A percentile compares a stretch with the other conserved stretches of the same genome.
These are phyloP conservation scores for Scaptodrosophila lebanonensis DNA, from an alignment of 1,140 invertebrate species.

Conservation along the genomic window DNA sequence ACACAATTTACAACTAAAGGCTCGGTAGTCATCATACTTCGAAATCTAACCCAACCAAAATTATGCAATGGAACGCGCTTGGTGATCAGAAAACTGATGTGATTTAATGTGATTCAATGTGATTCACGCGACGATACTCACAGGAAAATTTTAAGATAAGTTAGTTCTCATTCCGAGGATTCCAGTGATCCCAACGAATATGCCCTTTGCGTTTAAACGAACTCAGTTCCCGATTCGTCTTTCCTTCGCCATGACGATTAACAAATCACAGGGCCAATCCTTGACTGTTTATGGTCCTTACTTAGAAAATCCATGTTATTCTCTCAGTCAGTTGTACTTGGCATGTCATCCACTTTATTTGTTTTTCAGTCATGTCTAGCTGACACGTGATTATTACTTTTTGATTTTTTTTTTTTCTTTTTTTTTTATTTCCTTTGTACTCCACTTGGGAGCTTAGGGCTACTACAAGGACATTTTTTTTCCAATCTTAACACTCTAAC, in stretches of 20 bases:
- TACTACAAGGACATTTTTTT: too few species aligned
- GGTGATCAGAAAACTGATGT: background rate
- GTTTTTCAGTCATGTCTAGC: too few species aligned
- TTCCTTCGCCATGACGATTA: background rate
- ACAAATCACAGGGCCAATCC: background rate
- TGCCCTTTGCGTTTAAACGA: background rate
- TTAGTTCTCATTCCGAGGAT: background rate
- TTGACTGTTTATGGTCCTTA: too few species aligned
- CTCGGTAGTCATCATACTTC: background rate
- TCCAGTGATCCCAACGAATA: slow-evolving; percentile 2
- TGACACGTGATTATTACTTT: too few species aligned
- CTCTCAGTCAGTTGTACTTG: too few species aligned
- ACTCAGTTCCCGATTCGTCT: slow-evolving; percentile 3
- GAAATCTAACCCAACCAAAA: background rate
- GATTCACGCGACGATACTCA: slow-evolving; percentile 1
- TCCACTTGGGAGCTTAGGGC: too few species aligned
- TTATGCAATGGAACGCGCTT: slow-evolving; percentile 4
- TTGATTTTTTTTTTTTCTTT: too few species aligned
- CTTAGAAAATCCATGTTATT: too few species aligned
- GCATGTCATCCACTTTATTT: too few species aligned
- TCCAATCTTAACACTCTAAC: too few species aligned
- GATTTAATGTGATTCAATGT: too few species aligned
- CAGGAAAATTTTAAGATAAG: slow-evolving; percentile 6
- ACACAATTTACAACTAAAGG: background rate
- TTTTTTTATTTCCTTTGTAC: too few species aligned